Evolutionary conservation across 1,140 invertebrate species (phyloP), one percentile per base, ranked within the genome.

Genomic region (Sogatella furcifera): DNA sequence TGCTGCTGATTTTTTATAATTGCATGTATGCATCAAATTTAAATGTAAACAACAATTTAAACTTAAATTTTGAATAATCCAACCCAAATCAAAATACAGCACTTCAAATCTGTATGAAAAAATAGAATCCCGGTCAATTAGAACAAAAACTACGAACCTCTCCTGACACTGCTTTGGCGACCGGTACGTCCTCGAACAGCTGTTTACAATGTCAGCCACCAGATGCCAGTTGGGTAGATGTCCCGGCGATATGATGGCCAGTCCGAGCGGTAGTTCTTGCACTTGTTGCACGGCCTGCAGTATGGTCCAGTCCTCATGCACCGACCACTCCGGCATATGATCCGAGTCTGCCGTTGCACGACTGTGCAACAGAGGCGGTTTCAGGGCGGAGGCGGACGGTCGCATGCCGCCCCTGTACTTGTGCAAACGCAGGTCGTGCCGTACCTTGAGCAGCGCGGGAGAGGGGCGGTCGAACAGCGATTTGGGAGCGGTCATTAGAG

Each of bases 181-280:
- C 38, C 92, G 78, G 69, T 90, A 92, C 10, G 84, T 84, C 58
- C 86, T 78, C 19, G 89, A 88, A 0, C 83, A 82, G 55, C 85
- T 82, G 71, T 91, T 95, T 0, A 98, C 92, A 65, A 90, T 80
- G 69, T 97, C 94, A n/a, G 92, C 83, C 0, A 92, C 88, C 62
- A 97, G 78, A 71, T 97, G 95, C 94, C 94, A 97, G 76, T 97
- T 97, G 3, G 91, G 86, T 8, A 85, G 89, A 66, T 93, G 92
- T 0, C 86, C 91, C 0, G 90, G 88, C 13, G 84, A 87, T 0
- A 89, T 69, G 0, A 90, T 79, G 58, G 86, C 78, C 15, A 94
- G 75, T 74, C 88, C 92, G 21, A 92, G 69, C 0, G 89, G 88
- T 46, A 95, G 70, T 34, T 91, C 87, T 75, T 94, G 88, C 57